These are phyloP conservation scores for Carlito syrichta DNA, from an alignment of 2,113 vertebrate species.

Conservation along the genomic window DNA sequence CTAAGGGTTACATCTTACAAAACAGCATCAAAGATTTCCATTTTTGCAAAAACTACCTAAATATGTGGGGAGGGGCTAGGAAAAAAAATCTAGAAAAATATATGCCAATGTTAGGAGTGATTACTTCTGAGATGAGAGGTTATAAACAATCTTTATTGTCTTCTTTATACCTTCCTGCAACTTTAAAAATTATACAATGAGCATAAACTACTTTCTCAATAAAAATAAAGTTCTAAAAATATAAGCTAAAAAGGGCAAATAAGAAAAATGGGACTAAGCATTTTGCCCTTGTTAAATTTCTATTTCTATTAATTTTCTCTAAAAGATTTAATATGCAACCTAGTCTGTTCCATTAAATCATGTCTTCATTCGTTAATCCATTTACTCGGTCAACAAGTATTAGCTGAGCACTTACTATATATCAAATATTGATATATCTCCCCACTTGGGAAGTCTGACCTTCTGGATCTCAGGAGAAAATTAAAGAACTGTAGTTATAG, in stretches of 20 bases:
- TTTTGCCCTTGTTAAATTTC: background rate
- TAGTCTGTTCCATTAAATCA: background rate
- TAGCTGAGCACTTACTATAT: background rate
- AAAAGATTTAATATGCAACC: background rate
- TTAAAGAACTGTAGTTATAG: background rate
- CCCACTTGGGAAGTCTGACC: background rate
- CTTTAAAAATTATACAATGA: background rate
- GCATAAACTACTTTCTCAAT: background rate
- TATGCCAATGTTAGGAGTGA: background rate
- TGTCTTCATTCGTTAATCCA: background rate
- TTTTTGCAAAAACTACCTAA: background rate
- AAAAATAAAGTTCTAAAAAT: background rate
- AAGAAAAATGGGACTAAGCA: background rate
- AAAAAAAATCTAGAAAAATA: background rate
- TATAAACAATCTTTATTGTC: background rate
- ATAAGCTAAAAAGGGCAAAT: background rate
- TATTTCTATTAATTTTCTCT: background rate
- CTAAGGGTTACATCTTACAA: background rate
- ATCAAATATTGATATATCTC: background rate
- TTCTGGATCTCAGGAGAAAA: background rate
- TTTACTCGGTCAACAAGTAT: background rate
- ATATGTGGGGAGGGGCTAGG: no score
- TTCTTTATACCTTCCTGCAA: background rate
- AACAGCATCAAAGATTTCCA: background rate
- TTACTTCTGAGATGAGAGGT: background rate